Evolutionary conservation across 2,888 invertebrate genomes (phyloP), one percentile per base, ranked within the genome.

Genomic region (Brassicogethes aeneus): DNA sequence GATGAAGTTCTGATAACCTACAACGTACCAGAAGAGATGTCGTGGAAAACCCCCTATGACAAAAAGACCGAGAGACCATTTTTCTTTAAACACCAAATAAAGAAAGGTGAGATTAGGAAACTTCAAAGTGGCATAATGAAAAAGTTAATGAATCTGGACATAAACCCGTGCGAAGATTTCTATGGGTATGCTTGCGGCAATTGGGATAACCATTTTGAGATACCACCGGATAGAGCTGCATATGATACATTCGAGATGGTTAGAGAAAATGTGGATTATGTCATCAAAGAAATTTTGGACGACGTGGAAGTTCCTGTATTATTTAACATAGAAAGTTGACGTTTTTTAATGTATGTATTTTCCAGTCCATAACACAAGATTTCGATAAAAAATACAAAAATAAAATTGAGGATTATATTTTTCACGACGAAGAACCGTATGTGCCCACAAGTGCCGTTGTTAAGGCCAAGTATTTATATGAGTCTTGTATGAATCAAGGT

Each of bases 201-300:
- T 54, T 91, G 90, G 90, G 77, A 82, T 17, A 75, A 78, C 37
- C 71, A 80, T 17, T 87, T 91, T 66, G 85, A 87, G 0, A 87
- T 92, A 56, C 92, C 92, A 2, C 81, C 85, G 37, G 91, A 91
- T 56, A 86, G 88, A 67, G 82, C 86, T 7, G 82, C 84, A 5
- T 91, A 85, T 64, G 90, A 90, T 54, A 91, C 88, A 0, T 91
- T 93, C 62, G 89, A 88, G 70, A 85, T 87, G 74, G 69, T 93
- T 2, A 74, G 88, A 52, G 87, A 90, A 69, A 85, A 85, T 52
- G 67, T 87, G 36, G 84, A 86, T 58, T 60, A 73, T 0, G 79
- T 83, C 1, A 64, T 86, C 32, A 76, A 73, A 57, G 78, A 83
- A 52, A 65, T 86, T n/a, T 65, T 86, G 15, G 78, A 8, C 52